Evolutionary conservation across 1,140 invertebrate genomes (phyloP), one percentile per base, ranked within the genome.

Genomic region (Spodoptera frugiperda): DNA sequence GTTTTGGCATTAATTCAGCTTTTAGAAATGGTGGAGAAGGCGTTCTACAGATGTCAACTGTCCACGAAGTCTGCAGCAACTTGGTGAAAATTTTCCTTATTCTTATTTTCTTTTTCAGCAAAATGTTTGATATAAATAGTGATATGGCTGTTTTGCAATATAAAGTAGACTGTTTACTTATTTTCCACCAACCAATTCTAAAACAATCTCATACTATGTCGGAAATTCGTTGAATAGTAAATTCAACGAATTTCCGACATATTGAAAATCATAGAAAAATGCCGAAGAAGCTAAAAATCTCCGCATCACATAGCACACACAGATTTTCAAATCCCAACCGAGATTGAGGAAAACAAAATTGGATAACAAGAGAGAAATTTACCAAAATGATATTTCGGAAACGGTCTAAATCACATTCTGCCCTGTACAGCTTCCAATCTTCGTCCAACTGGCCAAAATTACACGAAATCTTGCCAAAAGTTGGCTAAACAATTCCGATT

Each of bases 401-500:
- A 9, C 9, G 15, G 15, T n/a, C 19, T 49, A 67, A 67, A 48
- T 67, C 44, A 63, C 33, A 17, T 5, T 12, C 39, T 19, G 11
- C 12, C 17, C 17, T 48, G 25, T n/a, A 48, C 15, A 25, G 39
- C 63, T 8, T 61, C 63, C 39, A 67, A 67, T 48, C 63, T 67
- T 48, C 17, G 44, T 25, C 63, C 39, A 67, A 67, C 63, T 67
- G 63, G 44, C 44, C 44, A 67, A 48, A 65, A 67, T 67, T 67
- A 67, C 63, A 49, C 25, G 63, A 67, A 67, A 49, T 67, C 63
- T 67, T 67, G 44, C 39, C 39, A 67, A 48, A 48, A 65, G 39
- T 65, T 65, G 39, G 61, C 78, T 39, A 76, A 79, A 79, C 73
- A 79, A 79, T 76, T 71, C 54, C 21, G 46, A 59, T 61, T 76